Evolutionary conservation across 2,888 invertebrate genomes (phyloP), one percentile per base, ranked within the genome.

Genomic region (Plemyria rubiginata): DNA sequence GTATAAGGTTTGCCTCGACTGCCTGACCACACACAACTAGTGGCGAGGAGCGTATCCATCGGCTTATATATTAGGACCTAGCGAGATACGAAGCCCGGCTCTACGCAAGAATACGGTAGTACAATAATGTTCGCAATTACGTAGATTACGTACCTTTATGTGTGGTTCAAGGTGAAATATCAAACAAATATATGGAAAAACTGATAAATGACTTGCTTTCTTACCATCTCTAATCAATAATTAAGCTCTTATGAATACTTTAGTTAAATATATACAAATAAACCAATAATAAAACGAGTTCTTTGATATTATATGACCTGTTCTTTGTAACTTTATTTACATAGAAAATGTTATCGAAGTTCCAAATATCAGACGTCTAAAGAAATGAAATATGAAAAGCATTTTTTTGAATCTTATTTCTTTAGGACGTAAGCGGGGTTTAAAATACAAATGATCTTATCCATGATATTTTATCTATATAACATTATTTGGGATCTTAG

Each of bases 11-110:
- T 86, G 86, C 86, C 85, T 86, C 86, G 90, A 86, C 79, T 83
- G 88, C 88, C 82, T 88, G 86, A 88, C 86, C 86, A 88, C 90
- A 91, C 92, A 89, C 92, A 84, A 92, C 92, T 92, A 91, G 86
- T 92, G 85, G 76, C 77, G 82, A 85, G 75, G 76, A 81, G 75
- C 73, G 79, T 72, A 78, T 73, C 75, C 81, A 77, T 70, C 81
- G 82, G 85, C 92, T 92, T 92, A 88, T 92, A 92, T 92, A 92
- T 91, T 85, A 83, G 85, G 64, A 68, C 59, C 65, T 82, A 83
- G 80, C 78, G 84, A 90, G 91, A 91, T 88, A 88, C 85, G 82
- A 81, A 78, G 85, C 79, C 81, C 81, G 78, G 68, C 78, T 83
- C 81, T 84, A 87, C 86, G 90, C 90, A 90, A 92, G 88, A 89